Evolutionary conservation across 2,888 invertebrate species (phyloP).

Genomic region (Sarcophaga variegata): DNA sequence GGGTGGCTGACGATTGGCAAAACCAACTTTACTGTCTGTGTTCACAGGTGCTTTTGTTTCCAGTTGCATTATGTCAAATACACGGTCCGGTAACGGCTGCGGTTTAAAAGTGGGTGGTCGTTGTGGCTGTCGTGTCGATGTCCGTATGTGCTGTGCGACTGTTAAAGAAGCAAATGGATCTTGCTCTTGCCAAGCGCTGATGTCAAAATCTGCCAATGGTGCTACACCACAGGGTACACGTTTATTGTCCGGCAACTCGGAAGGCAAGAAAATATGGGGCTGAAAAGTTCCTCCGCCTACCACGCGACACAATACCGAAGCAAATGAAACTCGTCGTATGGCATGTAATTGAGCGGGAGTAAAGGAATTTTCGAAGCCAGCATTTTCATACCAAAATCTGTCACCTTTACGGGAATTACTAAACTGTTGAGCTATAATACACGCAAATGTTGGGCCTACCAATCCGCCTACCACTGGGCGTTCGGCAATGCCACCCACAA

Average conservation of each 20-base stretch:
- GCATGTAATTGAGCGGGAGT: conserved; percentile 89
- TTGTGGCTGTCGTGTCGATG: conserved; percentile 32
- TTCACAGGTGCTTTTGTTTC: conserved; percentile 50
- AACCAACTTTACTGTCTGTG: conserved; percentile 75
- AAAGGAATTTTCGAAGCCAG: conserved; percentile 88
- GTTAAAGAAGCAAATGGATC: conserved; percentile 77
- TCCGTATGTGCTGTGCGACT: conserved; percentile 4
- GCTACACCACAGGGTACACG: conserved; percentile 78
- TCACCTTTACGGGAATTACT: conserved; percentile 89
- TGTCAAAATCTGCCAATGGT: conserved; percentile 77
- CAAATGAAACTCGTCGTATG: conserved; percentile 87
- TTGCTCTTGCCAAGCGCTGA: conserved; percentile 80
- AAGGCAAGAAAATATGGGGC: conserved; percentile 81
- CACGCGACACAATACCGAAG: conserved; percentile 84
- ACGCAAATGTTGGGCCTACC: conserved; percentile 93
- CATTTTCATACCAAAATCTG: conserved; percentile 93
- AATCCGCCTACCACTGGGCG: conserved; percentile 88
- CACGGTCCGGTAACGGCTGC: conserved; percentile 69
- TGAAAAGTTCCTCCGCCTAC: conserved; percentile 81
- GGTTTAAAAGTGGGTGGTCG: conserved; percentile 56
- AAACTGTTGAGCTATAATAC: conserved; percentile 94
- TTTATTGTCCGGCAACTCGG: conserved; percentile 78
- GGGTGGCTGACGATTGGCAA: conserved; percentile 73
- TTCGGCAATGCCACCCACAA: conserved; percentile 92
- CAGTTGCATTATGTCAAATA: conserved; percentile 71